These are phyloP conservation scores for Cercopithecus diana DNA, from an alignment of 2,797 vertebrate genomes.

Conservation along the genomic window DNA sequence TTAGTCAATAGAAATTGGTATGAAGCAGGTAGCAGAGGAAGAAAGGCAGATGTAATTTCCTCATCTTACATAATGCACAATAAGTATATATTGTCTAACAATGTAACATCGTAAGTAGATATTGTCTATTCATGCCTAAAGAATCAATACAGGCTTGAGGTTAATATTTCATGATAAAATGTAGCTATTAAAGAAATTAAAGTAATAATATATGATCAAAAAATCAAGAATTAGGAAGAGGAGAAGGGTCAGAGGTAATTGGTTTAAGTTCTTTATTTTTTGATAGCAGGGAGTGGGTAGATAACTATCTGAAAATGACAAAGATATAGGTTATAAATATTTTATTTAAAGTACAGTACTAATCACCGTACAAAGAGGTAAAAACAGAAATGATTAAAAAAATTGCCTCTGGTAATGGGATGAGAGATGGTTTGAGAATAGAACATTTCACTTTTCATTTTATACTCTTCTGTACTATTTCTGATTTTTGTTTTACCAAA, in stretches of 20 bases:
- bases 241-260: not conserved
- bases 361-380: not conserved
- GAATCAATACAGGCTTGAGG: not conserved
- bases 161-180: conserved; percentile 8
- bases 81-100: not conserved
- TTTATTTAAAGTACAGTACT: not conserved
- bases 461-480: not conserved
- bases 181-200: not conserved
- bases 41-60: not conserved
- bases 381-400: not conserved
- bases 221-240: not conserved
- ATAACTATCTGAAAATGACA: not conserved
- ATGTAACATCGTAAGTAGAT: not conserved
- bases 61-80: not conserved
- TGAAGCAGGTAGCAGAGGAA: not conserved
- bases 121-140: not conserved
- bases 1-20: not conserved
- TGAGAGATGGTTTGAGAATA: not conserved
- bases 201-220: not conserved
- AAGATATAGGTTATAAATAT: not conserved
- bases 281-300: not conserved
- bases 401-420: not conserved
- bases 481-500: not conserved
- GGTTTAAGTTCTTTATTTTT: conserved; percentile 11
- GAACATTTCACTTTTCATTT: not conserved